phyloP scores from a whole-genome alignment of 2,113 vertebrate genomes.

The Monarcha castaneiventris region DNA sequence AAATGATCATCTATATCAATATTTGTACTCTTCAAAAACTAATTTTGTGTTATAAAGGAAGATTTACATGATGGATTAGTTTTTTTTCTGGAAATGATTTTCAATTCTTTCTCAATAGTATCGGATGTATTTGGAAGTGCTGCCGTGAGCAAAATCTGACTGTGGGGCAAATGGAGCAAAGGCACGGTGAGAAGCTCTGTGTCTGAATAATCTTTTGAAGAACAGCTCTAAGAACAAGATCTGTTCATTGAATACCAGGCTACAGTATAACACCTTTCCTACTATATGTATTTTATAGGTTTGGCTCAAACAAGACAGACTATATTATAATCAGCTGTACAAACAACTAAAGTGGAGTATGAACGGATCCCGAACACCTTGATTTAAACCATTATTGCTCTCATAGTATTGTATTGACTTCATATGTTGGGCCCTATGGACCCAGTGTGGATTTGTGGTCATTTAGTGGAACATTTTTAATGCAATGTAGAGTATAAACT shows the following conservation, averaged over 20 bases:
- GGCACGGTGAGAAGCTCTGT: background rate
- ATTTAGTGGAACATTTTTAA: background rate
- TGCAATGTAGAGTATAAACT: background rate
- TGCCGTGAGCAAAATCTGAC: background rate
- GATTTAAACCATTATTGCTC: background rate
- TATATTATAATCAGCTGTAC: constrained; percentile 20
- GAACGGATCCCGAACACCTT: background rate
- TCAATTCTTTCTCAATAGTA: background rate
- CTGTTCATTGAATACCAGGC: background rate
- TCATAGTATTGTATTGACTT: background rate
- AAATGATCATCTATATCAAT: background rate
- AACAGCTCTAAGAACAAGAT: background rate
- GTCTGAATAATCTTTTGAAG: background rate
- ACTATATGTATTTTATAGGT: background rate
- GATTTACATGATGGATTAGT: background rate
- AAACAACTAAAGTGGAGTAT: background rate
- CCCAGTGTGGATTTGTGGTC: background rate
- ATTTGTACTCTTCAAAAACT: background rate
- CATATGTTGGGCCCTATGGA: background rate
- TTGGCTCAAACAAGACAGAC: constrained; percentile 1
- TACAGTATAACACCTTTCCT: background rate
- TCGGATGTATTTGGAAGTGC: background rate
- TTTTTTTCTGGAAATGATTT: background rate
- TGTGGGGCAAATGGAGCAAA: background rate
- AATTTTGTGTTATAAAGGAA: background rate